Evolutionary conservation across 2,888 invertebrate genomes (phyloP).

Genomic region (Gastrophysa polygoni): DNA sequence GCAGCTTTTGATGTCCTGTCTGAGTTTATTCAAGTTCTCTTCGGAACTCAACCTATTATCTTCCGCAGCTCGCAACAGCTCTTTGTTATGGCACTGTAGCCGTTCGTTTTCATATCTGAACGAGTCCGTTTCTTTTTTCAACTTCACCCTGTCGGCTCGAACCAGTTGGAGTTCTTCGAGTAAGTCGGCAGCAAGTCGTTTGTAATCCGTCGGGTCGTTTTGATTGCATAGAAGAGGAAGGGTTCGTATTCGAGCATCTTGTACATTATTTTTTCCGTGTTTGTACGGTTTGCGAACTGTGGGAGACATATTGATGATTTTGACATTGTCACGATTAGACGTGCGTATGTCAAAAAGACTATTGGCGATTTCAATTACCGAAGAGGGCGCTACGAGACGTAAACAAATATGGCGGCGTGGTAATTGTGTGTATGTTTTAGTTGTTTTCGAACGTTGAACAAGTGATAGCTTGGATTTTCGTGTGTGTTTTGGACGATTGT

Average conservation of each 20-base stretch:
- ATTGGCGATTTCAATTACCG: no score
- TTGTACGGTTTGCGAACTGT: conserved; percentile 13
- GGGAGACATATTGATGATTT: conserved; percentile 29
- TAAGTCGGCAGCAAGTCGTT: conserved; percentile 13
- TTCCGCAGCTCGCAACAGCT: conserved; percentile 19
- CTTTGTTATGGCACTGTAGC: conserved; percentile 22
- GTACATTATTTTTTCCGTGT: conserved; percentile 1
- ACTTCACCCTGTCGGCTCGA: conserved; percentile 22
- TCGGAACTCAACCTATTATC: conserved; percentile 24
- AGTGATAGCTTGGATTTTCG: no score
- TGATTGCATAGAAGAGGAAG: background rate
- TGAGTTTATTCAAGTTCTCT: conserved; percentile 29
- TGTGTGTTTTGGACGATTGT: no score
- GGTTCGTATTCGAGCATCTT: conserved; percentile 12
- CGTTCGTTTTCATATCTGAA: conserved; percentile 20
- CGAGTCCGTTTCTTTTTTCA: conserved; percentile 22
- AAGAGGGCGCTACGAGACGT: no score
- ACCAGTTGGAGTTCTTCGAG: conserved; percentile 21
- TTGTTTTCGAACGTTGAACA: no score
- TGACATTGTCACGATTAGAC: conserved; percentile 2
- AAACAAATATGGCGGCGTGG: no score
- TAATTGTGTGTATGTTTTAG: no score
- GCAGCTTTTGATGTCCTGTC: conserved; percentile 24
- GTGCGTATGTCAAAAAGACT: no score
- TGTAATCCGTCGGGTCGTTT: background rate